Percentiles rank a stretch among this genome's conserved stretches.
Evolutionary conservation across 2,797 vertebrate species (phyloP).

Genomic region (Lophius americanus): DNA sequence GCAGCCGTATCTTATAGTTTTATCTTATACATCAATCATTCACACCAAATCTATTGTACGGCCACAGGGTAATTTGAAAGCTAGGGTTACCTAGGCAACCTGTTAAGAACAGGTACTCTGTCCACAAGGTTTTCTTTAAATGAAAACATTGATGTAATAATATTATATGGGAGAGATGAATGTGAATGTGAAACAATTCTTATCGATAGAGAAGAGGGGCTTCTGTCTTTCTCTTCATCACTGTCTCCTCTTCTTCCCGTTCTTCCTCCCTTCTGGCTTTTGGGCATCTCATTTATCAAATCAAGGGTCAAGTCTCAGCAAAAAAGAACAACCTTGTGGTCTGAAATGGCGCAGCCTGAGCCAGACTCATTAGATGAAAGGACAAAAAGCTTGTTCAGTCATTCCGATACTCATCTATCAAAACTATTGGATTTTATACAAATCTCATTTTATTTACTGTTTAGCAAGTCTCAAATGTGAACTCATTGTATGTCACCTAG

Average conservation of each 20-base stretch:
- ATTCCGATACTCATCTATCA: constrained; percentile 13
- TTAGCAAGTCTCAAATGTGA: no score
- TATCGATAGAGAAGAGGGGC: constrained; percentile 12
- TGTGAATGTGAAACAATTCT: no score
- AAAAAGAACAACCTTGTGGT: constrained; percentile 44
- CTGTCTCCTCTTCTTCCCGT: constrained; percentile 27
- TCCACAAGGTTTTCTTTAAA: not conserved
- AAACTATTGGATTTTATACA: not conserved
- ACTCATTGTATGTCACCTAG: no score
- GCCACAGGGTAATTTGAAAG: not conserved
- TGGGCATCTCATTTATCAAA: constrained; percentile 64
- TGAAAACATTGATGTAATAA: no score
- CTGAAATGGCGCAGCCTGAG: constrained; percentile 34
- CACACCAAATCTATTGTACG: not conserved
- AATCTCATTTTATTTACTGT: not conserved
- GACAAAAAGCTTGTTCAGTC: constrained; percentile 25
- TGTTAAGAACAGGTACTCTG: not conserved
- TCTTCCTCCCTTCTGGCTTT: constrained; percentile 39
- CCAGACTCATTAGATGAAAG: constrained; percentile 17
- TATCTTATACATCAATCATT: constrained; percentile 15
- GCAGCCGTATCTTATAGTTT: constrained; percentile 4
- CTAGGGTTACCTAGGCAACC: constrained; percentile 4
- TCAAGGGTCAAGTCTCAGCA: constrained; percentile 39
- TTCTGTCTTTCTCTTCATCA: constrained; percentile 16
- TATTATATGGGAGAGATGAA: no score